Percentiles rank a stretch among this genome's conserved stretches.
These are phyloP conservation scores for Rhabdornis inornatus DNA, from an alignment of 2,113 vertebrate genomes.

Conservation along the genomic window DNA sequence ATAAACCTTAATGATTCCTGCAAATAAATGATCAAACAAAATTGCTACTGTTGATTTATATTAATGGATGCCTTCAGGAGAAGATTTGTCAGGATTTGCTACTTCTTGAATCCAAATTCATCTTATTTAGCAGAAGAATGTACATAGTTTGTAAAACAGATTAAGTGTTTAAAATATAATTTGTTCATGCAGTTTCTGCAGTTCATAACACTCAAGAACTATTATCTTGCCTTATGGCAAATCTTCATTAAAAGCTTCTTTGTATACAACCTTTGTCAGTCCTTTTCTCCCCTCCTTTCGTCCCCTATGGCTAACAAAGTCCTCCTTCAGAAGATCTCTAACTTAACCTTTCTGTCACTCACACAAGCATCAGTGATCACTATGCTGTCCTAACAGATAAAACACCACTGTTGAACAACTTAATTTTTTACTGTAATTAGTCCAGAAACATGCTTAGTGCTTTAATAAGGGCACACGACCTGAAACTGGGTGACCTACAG, in stretches of 20 bases:
- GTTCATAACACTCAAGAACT: slow-evolving; percentile 57
- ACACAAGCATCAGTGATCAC: neutral
- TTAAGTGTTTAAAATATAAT: slow-evolving; percentile 75
- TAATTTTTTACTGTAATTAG: neutral
- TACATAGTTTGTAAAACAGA: slow-evolving; percentile 75
- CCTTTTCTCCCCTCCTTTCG: neutral
- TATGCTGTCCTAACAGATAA: neutral
- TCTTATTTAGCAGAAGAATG: slow-evolving; percentile 76
- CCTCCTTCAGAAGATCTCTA: neutral
- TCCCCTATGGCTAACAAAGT: neutral
- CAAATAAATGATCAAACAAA: slow-evolving; percentile 85
- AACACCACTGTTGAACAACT: neutral
- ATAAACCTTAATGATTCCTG: slow-evolving; percentile 85
- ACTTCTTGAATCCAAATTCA: slow-evolving; percentile 77
- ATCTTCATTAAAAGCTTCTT: slow-evolving; percentile 55
- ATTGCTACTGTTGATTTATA: slow-evolving; percentile 84
- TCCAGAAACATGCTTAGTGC: neutral
- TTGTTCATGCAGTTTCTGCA: slow-evolving; percentile 64
- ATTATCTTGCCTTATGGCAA: slow-evolving; percentile 66
- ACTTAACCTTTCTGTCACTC: neutral
- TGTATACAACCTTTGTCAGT: slow-evolving; percentile 26
- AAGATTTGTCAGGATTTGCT: slow-evolving; percentile 75
- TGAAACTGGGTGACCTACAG: neutral
- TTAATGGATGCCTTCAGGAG: slow-evolving; percentile 84
- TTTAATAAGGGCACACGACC: neutral